Evolutionary conservation across 2,113 vertebrate species (phyloP).

Genomic region (Larimichthys polyactis): DNA sequence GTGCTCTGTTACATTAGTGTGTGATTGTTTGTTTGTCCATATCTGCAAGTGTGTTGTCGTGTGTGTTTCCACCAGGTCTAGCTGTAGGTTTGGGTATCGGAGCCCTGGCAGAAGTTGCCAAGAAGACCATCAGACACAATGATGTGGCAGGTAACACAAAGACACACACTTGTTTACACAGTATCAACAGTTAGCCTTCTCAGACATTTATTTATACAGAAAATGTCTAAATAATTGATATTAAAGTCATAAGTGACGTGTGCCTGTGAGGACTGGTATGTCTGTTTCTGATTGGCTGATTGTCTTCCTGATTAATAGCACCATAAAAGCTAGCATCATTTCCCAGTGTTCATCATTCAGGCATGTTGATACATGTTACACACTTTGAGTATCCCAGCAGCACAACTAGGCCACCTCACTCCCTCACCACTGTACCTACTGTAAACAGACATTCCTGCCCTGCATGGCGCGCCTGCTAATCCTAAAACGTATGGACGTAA

Average conservation of each 20-base stretch:
- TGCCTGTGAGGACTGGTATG: background rate
- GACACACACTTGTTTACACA: background rate
- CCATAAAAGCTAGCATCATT: background rate
- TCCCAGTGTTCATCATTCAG: background rate
- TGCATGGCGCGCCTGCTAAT: constrained; percentile 31
- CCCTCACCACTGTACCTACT: background rate
- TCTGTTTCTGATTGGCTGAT: background rate
- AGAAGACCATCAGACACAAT: constrained; percentile 92
- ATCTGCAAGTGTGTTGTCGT: background rate
- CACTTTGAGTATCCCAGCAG: background rate
- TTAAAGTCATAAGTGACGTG: background rate
- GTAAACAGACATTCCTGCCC: constrained; percentile 30
- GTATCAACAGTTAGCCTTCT: background rate
- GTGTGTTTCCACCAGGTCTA: constrained; percentile 84
- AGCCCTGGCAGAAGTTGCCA: constrained; percentile 95
- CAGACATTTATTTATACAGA: no score
- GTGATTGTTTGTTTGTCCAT: background rate
- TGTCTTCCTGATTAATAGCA: background rate
- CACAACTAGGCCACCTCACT: background rate
- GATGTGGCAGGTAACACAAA: constrained; percentile 83
- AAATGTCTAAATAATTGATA: no score
- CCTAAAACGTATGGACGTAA: constrained; percentile 1
- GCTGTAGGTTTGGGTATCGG: constrained; percentile 96
- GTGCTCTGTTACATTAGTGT: background rate
- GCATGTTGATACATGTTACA: constrained; percentile 30